These are phyloP conservation scores for Euura saliciscinereae DNA, from an alignment of 1,140 invertebrate genomes.

Conservation along the genomic window DNA sequence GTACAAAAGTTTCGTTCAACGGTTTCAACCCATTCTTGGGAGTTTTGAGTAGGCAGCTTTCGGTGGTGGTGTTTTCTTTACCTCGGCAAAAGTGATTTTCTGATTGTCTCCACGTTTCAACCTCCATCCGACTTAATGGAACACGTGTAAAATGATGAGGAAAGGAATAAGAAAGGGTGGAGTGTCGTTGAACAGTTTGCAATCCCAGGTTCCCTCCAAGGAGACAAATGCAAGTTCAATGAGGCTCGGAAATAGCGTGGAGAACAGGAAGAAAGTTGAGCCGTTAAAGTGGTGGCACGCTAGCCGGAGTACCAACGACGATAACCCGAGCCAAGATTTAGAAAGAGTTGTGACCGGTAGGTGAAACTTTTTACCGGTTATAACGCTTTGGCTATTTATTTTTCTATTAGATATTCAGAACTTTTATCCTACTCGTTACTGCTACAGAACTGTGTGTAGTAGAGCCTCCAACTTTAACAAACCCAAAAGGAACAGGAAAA, in stretches of 20 bases:
- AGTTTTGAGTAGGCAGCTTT: too few relatives aligned
- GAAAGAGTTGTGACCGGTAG: conserved; percentile 20
- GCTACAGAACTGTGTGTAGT: too few relatives aligned
- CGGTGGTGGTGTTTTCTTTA: background rate
- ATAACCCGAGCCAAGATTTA: conserved; percentile 34
- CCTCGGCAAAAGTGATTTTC: background rate
- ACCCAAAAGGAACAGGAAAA: too few relatives aligned
- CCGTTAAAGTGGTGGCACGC: conserved; percentile 1
- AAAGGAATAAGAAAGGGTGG: conserved; percentile 10
- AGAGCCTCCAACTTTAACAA: too few relatives aligned
- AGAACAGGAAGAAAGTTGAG: background rate
- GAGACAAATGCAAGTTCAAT: conserved; percentile 7
- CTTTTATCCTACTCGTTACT: background rate
- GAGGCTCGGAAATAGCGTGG: conserved; percentile 1
- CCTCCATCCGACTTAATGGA: background rate
- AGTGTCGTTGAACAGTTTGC: conserved; percentile 6
- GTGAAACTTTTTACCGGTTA: conserved; percentile 19
- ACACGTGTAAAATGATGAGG: background rate
- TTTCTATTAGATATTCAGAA: conserved; percentile 42
- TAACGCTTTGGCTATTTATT: conserved; percentile 43
- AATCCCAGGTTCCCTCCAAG: background rate
- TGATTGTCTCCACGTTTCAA: background rate
- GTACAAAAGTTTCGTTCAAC: too few relatives aligned
- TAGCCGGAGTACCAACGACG: background rate
- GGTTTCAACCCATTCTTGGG: too few relatives aligned